Base-by-base conservation (phyloP, 1,140 invertebrate genomes). In the Meloidogyne exigua region DNA sequence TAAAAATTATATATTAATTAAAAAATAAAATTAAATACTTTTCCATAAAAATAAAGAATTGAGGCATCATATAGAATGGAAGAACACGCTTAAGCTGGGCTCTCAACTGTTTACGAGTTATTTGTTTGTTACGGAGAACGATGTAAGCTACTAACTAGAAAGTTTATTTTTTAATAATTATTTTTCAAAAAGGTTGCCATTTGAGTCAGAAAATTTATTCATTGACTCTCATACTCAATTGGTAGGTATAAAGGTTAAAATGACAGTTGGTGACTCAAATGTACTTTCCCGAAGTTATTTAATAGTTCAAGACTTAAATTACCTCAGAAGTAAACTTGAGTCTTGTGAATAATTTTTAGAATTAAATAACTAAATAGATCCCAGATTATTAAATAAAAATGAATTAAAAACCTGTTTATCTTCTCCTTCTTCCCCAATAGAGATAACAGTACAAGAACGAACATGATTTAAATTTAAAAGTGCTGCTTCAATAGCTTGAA, bases 61-160 rank as follows among this genome's bases (percentile, higher is more conserved):
- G 88, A 9, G 90, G 90, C 64, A 90, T 88, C 90, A 90, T 90
- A 80, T 90, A 90, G 80, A 90, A 90, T 9, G 90, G 90, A 26
- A 90, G 80, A 26, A 82, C 84, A 65, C 84, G 85, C 78, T 90
- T 90, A 7, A 90, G 82, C 36, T 85, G 85, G 1, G 87, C 85
- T 67, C 89, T 79, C 26, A 90, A 78, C 32, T 86, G 85, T 73
- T 89, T 89, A 69, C 86, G 81, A 11, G 84, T 81, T 7, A 86
- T 84, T 62, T 84, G 79, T 25, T 65, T 26, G 10, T 87, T 79
- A 42, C 88, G 79, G 23, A 88, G 85, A 18, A 90, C 89, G 69
- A 90, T 87, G 76, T 90, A 90, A 13, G 89, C 88, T 1, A 89
- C 89, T n/a, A 90, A 80, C 76, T 76, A n/a, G 18, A 63, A 26